Evolutionary conservation across 2,797 vertebrate genomes (phyloP), one percentile per base, ranked within the genome.

Genomic region (Phrynocephalus vlangalii): DNA sequence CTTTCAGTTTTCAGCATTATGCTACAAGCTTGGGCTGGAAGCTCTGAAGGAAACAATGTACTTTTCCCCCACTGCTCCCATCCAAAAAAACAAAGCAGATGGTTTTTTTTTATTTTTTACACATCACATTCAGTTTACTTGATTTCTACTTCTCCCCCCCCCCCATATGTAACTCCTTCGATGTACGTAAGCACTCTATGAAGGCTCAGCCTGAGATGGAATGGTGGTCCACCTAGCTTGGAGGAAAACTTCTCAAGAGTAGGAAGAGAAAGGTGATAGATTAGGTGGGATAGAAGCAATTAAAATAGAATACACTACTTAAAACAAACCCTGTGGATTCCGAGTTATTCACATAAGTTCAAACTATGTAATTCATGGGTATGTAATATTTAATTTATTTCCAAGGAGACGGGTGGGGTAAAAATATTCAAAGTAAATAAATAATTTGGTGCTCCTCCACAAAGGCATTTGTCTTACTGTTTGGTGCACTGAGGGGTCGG

Each of bases 1-100:
- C 86, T 94, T 92, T 90, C 92, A 91, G 82, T 94, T 76, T 93
- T 94, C 91, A 88, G 89, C 87, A 92, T 92, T 85, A 79, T 89
- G 83, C 83, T 87, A 38, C 92, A 92, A 83, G 91, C 90, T 93
- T 90, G 87, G 87, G 84, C 91, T 92, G 79, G 80, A 90, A 93
- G 91, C 93, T 88, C 90, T 91, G 90, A 93, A 79, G 80, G 88
- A 50, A 83, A 83, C 68, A 93, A 86, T 22, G 26, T 93, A 90
- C 90, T 50, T 72, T 24, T 83, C 81, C 44, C 28, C 81, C 11
- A 16, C 30, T 73, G 5, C 9, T 44, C 13, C 44, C 6, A 10
- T 0, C 3, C 72, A 68, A 83, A n/a, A 86, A 70, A 77, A 44
- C 38, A 91, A 81, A 70, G 76, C 90, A 92, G 79, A 87, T 9